A percentile compares a stretch with the other conserved stretches of the same genome.
Conservation (phyloP, 2,888 invertebrate species). For the Oscheius sp. region DNA sequence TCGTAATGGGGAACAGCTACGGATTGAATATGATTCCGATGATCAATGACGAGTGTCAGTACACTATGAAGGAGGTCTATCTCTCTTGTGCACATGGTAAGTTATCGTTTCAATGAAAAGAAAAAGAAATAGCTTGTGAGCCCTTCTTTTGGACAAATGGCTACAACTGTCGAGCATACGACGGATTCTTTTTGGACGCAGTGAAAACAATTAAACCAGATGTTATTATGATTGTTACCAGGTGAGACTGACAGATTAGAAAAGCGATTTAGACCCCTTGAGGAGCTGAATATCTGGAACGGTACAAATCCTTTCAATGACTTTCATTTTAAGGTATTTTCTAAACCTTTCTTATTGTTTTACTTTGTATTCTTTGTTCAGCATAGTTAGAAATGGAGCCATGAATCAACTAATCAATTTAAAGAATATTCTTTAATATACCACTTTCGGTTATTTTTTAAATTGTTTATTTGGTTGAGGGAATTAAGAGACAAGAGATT, state of each 20-base stretch:
- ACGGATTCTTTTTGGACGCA: neutral
- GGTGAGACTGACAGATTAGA: neutral
- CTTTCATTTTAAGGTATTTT: neutral
- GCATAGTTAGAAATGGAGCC: no score
- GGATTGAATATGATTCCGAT: slow-evolving; percentile 1
- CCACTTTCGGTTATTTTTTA: no score
- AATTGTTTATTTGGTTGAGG: no score
- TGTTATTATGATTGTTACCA: neutral
- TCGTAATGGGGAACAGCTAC: slow-evolving; percentile 14
- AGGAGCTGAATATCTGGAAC: neutral
- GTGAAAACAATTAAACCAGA: neutral
- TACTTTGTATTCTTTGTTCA: no score
- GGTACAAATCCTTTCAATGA: slow-evolving; percentile 1
- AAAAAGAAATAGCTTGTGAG: neutral
- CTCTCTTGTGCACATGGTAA: neutral
- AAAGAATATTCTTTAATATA: no score
- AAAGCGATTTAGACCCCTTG: neutral
- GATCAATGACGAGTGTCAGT: neutral
- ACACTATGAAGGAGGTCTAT: neutral
- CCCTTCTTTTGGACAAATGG: neutral
- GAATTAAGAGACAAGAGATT: no score
- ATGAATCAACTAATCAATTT: no score
- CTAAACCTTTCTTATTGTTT: no score
- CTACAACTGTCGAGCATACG: neutral
- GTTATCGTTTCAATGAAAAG: neutral